phyloP scores from a whole-genome alignment of 2,797 vertebrate species.

The Salmo trutta region DNA sequence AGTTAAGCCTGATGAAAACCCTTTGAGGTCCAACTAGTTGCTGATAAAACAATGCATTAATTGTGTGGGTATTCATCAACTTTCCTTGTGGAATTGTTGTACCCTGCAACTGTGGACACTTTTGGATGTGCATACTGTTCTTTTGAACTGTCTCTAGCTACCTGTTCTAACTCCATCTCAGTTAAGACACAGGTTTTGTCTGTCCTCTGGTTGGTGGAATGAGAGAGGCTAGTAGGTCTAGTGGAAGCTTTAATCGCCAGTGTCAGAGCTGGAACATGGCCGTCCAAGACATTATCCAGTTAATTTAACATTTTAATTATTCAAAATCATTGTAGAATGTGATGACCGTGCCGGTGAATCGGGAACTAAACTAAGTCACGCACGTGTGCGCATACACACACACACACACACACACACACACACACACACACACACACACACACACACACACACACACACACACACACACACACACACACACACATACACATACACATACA shows the following conservation, averaged over 20 bases:
- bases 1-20: neutral
- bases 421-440: neutral
- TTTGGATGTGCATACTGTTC: neutral
- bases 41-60: neutral
- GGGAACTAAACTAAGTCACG: slow-evolving; percentile 28
- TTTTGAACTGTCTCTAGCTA: neutral
- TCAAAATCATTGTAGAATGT: slow-evolving; percentile 67
- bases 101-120: neutral
- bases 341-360: slow-evolving; percentile 62
- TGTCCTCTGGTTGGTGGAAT: slow-evolving; percentile 20
- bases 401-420: neutral
- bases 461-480: neutral
- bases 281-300: slow-evolving; percentile 66
- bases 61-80: neutral
- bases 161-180: neutral
- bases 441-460: neutral
- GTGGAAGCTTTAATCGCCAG: slow-evolving; percentile 49
- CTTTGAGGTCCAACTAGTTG: neutral
- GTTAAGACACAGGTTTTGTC: slow-evolving; percentile 43
- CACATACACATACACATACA: neutral
- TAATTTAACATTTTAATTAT: slow-evolving; percentile 75
- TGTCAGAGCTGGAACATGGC: slow-evolving; percentile 60
- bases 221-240: slow-evolving; percentile 38
- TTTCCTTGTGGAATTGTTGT: neutral
- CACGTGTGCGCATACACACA: neutral